A percentile compares a stretch with the other conserved stretches of the same genome.
Conservation (phyloP, 2,888 invertebrate genomes). For the Lasioglossum leucozonium region DNA sequence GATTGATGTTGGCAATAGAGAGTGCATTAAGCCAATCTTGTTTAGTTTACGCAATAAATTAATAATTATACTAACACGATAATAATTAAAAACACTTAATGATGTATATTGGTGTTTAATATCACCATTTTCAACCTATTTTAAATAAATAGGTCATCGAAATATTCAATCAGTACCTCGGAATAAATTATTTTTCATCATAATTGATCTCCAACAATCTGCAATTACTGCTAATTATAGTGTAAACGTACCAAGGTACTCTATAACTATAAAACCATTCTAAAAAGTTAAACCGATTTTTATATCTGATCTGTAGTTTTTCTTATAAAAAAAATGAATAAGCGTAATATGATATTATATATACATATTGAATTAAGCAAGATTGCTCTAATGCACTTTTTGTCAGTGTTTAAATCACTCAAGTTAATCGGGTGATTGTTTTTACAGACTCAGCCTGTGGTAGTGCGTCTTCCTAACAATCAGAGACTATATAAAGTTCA, state of each 20-base stretch:
- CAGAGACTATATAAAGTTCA: not conserved
- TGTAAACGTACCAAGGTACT: not conserved
- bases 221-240: not conserved
- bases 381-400: not conserved
- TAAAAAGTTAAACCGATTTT: not conserved
- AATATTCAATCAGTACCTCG: too few relatives aligned
- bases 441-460: not conserved
- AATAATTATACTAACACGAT: not conserved
- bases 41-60: not conserved
- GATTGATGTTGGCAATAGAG: not conserved
- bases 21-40: not conserved
- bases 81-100: not conserved
- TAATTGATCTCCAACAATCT: not conserved
- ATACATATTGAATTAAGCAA: not conserved
- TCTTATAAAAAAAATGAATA: not conserved
- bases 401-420: not conserved
- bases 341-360: not conserved
- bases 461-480: slow-evolving; percentile 1
- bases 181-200: not conserved
- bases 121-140: not conserved
- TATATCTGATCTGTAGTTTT: not conserved
- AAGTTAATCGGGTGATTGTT: not conserved
- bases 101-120: not conserved
- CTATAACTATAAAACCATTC: not conserved
- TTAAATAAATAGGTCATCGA: not conserved